Evolutionary conservation across 2,797 vertebrate genomes (phyloP).

Genomic region (Otolemur crassicaudatus): DNA sequence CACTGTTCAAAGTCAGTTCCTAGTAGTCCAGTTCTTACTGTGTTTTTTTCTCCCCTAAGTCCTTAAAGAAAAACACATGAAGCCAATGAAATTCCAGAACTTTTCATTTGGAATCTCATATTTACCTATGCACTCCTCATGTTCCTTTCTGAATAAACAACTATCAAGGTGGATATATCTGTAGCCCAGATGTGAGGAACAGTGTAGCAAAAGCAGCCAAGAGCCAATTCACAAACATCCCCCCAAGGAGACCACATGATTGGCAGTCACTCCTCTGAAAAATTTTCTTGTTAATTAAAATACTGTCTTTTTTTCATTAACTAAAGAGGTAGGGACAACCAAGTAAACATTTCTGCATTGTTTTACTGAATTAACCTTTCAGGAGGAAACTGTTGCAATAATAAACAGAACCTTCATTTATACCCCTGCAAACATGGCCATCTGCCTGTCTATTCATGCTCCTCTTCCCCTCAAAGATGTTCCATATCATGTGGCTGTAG

Average conservation of each 20-base stretch:
- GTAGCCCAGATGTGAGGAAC: neutral
- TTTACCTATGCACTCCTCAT: neutral
- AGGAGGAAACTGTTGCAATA: neutral
- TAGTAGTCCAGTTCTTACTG: neutral
- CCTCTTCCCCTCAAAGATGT: neutral
- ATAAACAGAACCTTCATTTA: neutral
- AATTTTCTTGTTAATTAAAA: neutral
- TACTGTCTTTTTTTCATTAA: neutral
- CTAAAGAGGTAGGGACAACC: neutral
- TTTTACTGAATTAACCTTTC: constrained; percentile 28
- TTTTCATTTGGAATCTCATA: constrained; percentile 33
- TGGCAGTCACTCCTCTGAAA: neutral
- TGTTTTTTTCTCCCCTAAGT: neutral
- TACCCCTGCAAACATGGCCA: neutral
- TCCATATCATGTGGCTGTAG: neutral
- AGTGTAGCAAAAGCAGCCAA: neutral
- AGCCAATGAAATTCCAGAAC: constrained; percentile 18
- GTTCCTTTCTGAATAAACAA: neutral
- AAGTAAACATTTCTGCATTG: neutral
- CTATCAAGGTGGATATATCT: neutral
- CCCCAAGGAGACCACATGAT: neutral
- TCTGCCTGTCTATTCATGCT: neutral
- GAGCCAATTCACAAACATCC: neutral
- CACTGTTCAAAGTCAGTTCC: neutral
- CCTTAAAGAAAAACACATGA: constrained; percentile 5